Evolutionary conservation across 2,113 vertebrate genomes (phyloP), one percentile per base, ranked within the genome.

Genomic region (Tachysurus vachellii): DNA sequence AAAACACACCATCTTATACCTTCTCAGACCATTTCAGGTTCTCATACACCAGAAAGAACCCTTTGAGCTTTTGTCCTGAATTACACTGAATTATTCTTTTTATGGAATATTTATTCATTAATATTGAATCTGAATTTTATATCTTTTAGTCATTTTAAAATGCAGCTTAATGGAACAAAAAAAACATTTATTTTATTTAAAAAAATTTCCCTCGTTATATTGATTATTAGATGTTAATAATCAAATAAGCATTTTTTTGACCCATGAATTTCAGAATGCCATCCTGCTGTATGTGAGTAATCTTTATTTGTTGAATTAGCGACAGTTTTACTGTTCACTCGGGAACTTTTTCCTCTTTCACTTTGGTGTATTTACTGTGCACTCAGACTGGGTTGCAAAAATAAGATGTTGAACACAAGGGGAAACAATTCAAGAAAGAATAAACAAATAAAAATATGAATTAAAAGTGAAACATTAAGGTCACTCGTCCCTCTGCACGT

Each of bases 221-320:
- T 4, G 42, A 16, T 36, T 8, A 42, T 42, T 17, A 71, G 16
- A 9, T 42, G 9, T 36, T 70, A 44, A 10, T 21, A 9, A 53
- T n/a, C 16, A 0, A 53, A 54, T n/a, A 23, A 50, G 36, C 2
- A 36, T 36, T 36, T 36, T 76, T 26, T 77, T 77, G 26, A 36
- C 47, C 8, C 26, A 4, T 79, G 28, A 56, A 56, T 79, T 79
- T 19, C 53, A 79, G 76, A 79, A 4, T 3, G 13, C 50, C 75
- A 6, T 28, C 50, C n/a, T 79, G 50, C 53, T 79, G 76, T 79
- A 79, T 79, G 76, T 79, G 53, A 79, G 76, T 79, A 79, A 10
- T 36, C 36, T 36, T 36, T n/a, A n/a, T n/a, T 36, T 36, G 36
- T 36, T 36, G 1, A 36, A 44, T 16, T 59, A 82, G 36, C 16